Evolutionary conservation across 2,113 vertebrate genomes (phyloP).

Genomic region (Anguilla rostrata): DNA sequence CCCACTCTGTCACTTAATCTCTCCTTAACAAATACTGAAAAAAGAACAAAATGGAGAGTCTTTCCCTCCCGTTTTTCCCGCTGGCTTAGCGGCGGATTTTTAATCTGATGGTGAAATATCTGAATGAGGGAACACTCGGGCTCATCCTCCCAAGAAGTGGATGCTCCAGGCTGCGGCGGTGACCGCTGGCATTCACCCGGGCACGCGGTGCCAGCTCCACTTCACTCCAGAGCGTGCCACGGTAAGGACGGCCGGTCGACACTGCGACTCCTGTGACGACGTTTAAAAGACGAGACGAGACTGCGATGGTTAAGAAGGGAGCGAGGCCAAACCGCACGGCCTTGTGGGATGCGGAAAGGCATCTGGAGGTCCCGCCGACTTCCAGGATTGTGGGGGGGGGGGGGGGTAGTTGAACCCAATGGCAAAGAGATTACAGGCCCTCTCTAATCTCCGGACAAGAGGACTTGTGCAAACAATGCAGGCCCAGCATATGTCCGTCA

Average conservation of each 20-base stretch:
- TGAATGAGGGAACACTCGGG: no score
- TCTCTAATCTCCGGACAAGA: not conserved
- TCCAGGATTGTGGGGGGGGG: not conserved
- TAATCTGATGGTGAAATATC: no score
- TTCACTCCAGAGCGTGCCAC: not conserved
- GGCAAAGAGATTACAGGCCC: not conserved
- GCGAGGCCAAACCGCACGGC: not conserved
- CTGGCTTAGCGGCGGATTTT: no score
- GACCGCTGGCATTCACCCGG: not conserved
- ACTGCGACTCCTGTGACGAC: no score
- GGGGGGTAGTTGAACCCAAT: not conserved
- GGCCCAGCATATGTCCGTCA: not conserved
- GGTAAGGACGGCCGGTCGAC: not conserved
- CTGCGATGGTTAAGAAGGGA: not conserved
- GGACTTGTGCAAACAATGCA: conserved; percentile 2
- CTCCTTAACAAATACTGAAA: no score
- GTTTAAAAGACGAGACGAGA: not conserved
- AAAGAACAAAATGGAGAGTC: no score
- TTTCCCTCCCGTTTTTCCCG: no score
- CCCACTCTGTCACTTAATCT: no score
- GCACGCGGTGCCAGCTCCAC: not conserved
- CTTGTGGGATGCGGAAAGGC: not conserved
- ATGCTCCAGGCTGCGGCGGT: no score
- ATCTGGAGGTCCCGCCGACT: no score
- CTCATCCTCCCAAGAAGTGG: no score